Base-by-base conservation (phyloP, 2,888 invertebrate genomes). In the Lutraria lutraria region DNA sequence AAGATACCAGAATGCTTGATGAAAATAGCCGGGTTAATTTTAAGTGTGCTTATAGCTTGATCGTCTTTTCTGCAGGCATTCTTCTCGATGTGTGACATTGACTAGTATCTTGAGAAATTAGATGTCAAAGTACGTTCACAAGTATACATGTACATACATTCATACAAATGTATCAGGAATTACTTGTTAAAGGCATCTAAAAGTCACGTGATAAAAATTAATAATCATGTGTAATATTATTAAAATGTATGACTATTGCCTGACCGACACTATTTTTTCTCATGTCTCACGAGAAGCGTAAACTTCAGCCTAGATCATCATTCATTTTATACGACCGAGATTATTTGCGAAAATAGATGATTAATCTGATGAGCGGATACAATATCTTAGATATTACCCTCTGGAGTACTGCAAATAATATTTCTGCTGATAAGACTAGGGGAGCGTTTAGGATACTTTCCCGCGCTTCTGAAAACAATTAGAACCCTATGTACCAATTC, bases 401-500 rank as follows among this genome's bases (percentile, higher is more conserved):
- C 31, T n/a, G 12, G 34, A 76, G 34, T 31, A n/a, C 31, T 34
- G 19, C 19, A 31, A 31, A 10, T 31, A 31, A 76, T 34, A 31
- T 34, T n/a, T 12, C 34, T n/a, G 2, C 31, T 15, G 2, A 15
- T 76, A 34, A 15, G 34, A 76, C 76, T 34, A 31, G 76, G 76
- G 16, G 76, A 16, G 31, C 29, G 76, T 43, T 43, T 2, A 43
- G 31, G 31, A 72, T 72, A 29, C 29, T 72, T 72, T 76, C 34
- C 76, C 76, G 76, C 76, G 31, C 34, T 76, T 76, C 34, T 76
- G 76, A 16, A 34, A 76, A 31, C 19, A 15, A 25, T 76, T 76
- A 13, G 34, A 15, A 34, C 3, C 31, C 6, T 3, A 76, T 31
- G 34, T 31, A 19, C 15, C 34, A 16, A 13, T 25, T 76, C 34